A percentile compares a stretch with the other conserved stretches of the same genome.
Evolutionary conservation across 2,888 invertebrate species (phyloP).

Genomic region (Rhingia rostrata): DNA sequence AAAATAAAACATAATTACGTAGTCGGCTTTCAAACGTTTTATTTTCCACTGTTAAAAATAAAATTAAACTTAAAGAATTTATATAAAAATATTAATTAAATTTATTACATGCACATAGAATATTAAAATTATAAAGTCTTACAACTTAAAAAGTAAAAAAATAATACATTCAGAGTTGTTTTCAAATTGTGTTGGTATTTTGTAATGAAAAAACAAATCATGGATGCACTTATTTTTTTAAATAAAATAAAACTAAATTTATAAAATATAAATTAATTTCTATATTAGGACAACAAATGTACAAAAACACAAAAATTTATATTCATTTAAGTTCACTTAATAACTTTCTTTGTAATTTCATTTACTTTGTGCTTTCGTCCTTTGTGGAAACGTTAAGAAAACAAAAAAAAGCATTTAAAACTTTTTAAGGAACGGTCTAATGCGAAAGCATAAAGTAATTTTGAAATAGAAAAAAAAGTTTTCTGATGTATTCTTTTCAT

Average conservation of each 20-base stretch:
- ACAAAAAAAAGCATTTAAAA: conserved; percentile 18
- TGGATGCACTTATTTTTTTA: conserved; percentile 13
- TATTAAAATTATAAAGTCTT: conserved; percentile 42
- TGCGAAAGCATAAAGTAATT: conserved; percentile 58
- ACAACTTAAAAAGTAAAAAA: conserved; percentile 32
- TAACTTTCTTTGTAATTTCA: neutral
- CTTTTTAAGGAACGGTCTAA: conserved; percentile 1
- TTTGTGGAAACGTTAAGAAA: conserved; percentile 1
- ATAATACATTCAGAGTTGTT: conserved; percentile 10
- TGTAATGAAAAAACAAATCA: conserved; percentile 14
- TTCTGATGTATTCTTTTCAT: conserved; percentile 21
- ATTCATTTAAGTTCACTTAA: neutral
- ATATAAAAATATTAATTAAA: conserved; percentile 33
- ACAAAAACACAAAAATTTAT: conserved; percentile 19
- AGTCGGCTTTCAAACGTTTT: conserved; percentile 58
- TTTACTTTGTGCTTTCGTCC: conserved; percentile 43
- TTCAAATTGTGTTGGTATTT: conserved; percentile 17
- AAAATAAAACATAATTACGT: conserved; percentile 52
- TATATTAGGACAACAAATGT: conserved; percentile 39
- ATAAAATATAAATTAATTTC: conserved; percentile 24
- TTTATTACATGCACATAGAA: conserved; percentile 40
- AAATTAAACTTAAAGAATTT: conserved; percentile 1
- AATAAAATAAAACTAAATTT: conserved; percentile 23
- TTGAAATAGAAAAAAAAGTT: conserved; percentile 28
- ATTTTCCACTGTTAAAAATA: conserved; percentile 46